Base-by-base conservation (phyloP, 2,888 invertebrate genomes). In the Synanthedon formicaeformis region DNA sequence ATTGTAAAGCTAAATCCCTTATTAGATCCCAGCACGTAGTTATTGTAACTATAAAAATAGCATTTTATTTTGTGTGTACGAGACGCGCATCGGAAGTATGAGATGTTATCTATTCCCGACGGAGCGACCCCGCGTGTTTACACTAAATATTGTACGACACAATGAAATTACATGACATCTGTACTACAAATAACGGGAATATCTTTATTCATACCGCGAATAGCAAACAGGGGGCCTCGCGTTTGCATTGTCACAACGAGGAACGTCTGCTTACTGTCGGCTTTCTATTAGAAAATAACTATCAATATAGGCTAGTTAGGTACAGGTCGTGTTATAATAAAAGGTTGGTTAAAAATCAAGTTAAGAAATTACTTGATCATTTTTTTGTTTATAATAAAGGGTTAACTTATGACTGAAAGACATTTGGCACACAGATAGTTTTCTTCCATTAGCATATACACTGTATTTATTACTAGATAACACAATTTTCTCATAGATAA, bases 81-180 rank as follows among this genome's bases (percentile, higher is more conserved):
- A 69, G 70, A 63, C 66, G 59, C 63, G 71, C 76, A 78, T 81
- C 71, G 73, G 71, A 79, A 72, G 73, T 75, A 69, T 69, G 74
- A 79, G 85, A 84, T 86, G 72, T 81, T 86, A 86, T 86, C 85
- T 80, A 66, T 67, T 71, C 67, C 67, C 62, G 60, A 56, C 63
- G 70, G 65, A 71, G 68, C 75, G 75, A 75, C 82, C 85, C 86
- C 75, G 77, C 71, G 73, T 87, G 83, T 87, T 86, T 86, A 81
- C 79, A 81, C 82, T 79, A 86, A 86, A 86, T 85, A 84, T 87
- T 85, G 83, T 76, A 73, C 74, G 80, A 75, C 81, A 87, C 85
- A 87, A 86, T 87, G 80, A 86, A 79, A 86, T 86, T 85, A 87
- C 86, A 86, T 86, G 86, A 87, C 87, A 87, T 87, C 87, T 87